Conservation (phyloP, 2,888 invertebrate genomes). For the Cryptus viduatorius region DNA sequence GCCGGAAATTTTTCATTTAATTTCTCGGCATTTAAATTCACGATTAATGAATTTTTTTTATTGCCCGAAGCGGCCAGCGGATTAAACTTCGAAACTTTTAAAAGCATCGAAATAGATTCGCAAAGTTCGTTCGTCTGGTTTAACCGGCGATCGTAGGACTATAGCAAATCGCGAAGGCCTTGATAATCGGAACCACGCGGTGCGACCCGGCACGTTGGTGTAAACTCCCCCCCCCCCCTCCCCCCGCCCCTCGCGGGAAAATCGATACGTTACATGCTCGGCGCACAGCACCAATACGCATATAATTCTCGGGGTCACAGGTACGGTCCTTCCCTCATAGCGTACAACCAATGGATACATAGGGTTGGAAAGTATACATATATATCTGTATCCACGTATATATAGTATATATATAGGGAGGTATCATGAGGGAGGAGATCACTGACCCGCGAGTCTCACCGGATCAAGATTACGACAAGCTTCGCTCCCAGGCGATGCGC, state of each 20-base stretch:
- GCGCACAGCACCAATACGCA: slow-evolving; percentile 52
- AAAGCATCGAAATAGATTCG: not conserved
- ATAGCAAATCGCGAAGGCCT: slow-evolving; percentile 25
- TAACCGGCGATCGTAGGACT: not conserved
- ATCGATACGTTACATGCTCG: slow-evolving; percentile 63
- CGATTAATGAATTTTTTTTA: not conserved
- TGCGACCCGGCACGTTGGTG: slow-evolving; percentile 67
- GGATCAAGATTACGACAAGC: slow-evolving; percentile 66
- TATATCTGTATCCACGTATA: not conserved
- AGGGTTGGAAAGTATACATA: not conserved
- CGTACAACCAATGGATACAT: not conserved
- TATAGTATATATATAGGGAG: slow-evolving; percentile 12
- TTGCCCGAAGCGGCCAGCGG: not conserved
- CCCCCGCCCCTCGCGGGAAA: slow-evolving; percentile 54
- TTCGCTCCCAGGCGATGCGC: slow-evolving; percentile 55
- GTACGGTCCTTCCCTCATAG: slow-evolving; percentile 8
- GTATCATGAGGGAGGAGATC: slow-evolving; percentile 60
- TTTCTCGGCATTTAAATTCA: not conserved
- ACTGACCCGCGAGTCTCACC: slow-evolving; percentile 67
- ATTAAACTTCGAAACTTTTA: not conserved
- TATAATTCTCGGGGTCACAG: slow-evolving; percentile 56
- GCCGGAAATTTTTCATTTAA: too few species aligned
- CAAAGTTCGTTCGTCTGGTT: not conserved
- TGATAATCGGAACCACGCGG: slow-evolving; percentile 67
- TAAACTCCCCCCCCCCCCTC: slow-evolving; percentile 41